These are phyloP conservation scores for Rhynchopsitta pachyrhyncha DNA, from an alignment of 2,113 vertebrate genomes.

Conservation along the genomic window DNA sequence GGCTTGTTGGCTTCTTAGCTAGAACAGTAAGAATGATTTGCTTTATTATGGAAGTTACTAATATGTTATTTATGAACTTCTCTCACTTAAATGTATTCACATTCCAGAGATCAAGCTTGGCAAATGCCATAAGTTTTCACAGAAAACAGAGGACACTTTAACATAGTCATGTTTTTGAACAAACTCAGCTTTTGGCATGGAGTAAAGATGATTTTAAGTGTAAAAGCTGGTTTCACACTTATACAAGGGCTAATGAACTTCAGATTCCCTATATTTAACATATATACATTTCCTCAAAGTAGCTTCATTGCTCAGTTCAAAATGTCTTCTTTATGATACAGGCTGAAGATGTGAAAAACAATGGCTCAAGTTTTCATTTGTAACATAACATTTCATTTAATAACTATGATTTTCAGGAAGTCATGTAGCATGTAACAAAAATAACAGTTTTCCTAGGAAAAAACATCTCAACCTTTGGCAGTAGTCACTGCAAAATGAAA, in stretches of 20 bases:
- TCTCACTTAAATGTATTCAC: background rate
- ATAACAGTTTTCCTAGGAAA: background rate
- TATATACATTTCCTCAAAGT: background rate
- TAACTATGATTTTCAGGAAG: background rate
- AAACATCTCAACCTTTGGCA: background rate
- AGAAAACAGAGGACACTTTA: background rate
- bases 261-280: background rate
- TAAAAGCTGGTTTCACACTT: background rate
- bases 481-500: background rate
- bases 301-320: background rate
- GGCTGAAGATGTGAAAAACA: background rate
- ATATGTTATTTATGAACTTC: background rate
- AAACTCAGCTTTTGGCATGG: background rate
- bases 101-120: background rate
- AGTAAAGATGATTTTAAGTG: background rate
- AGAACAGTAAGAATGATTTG: background rate
- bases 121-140: background rate
- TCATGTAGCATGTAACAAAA: background rate
- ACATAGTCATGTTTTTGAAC: background rate
- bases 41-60: background rate
- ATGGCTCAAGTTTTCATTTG: background rate
- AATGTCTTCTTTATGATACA: background rate
- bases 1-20: background rate
- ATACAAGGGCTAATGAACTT: background rate
- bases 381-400: background rate